phyloP scores from a whole-genome alignment of 1,140 invertebrate genomes.

The Campoletis sonorensis region DNA sequence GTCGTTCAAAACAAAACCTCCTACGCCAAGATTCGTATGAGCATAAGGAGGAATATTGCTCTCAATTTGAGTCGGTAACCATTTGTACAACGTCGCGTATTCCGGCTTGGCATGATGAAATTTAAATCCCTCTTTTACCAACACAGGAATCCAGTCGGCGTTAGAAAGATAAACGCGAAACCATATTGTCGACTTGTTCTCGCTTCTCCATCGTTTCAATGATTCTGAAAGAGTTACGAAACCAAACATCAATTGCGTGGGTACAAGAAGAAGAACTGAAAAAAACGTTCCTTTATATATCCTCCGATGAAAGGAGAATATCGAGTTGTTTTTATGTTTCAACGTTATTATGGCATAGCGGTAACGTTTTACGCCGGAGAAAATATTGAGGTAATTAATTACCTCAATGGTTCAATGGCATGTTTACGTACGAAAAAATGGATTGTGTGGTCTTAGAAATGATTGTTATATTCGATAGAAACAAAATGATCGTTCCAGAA shows the following conservation, averaged over 20 bases:
- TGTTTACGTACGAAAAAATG: background rate
- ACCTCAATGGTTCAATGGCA: no score
- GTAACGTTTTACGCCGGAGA: no score
- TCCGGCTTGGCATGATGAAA: slow-evolving; percentile 91
- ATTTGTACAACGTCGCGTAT: slow-evolving; percentile 88
- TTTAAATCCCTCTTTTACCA: slow-evolving; percentile 88
- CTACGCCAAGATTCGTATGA: slow-evolving; percentile 92
- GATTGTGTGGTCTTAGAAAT: background rate
- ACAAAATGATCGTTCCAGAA: no score
- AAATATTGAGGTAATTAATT: no score
- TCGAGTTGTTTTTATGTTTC: no score
- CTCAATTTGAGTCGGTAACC: slow-evolving; percentile 82
- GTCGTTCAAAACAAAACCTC: slow-evolving; percentile 89
- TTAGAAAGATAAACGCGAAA: slow-evolving; percentile 85
- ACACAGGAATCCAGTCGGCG: slow-evolving; percentile 85
- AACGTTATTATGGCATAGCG: no score
- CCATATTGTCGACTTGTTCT: slow-evolving; percentile 87
- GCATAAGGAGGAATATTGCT: slow-evolving; percentile 88
- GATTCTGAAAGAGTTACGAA: slow-evolving; percentile 87
- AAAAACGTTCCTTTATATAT: no score
- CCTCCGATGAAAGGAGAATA: no score
- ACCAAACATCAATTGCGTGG: no score
- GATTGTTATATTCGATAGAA: background rate
- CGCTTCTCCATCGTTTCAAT: slow-evolving; percentile 81
- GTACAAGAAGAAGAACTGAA: no score